Base-by-base conservation (phyloP, 2,888 invertebrate genomes). In the Ecdyonurus torrentis region DNA sequence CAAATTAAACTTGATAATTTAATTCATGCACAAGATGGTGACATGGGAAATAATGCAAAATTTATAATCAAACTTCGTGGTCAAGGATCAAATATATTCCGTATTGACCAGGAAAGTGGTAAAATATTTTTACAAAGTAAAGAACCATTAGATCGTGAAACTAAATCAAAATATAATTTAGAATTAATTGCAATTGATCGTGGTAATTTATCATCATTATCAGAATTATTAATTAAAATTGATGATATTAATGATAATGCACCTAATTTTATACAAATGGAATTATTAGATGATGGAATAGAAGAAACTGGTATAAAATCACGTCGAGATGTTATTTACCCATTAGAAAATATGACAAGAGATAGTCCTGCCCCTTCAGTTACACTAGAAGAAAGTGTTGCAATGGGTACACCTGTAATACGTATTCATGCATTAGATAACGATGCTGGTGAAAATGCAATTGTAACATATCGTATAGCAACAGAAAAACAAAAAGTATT, bases 201-300 rank as follows among this genome's bases (percentile, higher is more conserved):
- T 67, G 72, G 89, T 5, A 88, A 89, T 58, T 73, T 91, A 15
- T 84, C 82, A 60, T 86, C 87, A 1, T 85, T 87, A 72, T 85
- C 87, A 0, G 83, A 84, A 69, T 72, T 93, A 7, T 83, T 80
- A 1, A 83, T 93, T 58, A 78, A 76, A 0, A 75, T 92, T 23
- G 79, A 83, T 2, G 93, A 93, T 71, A 85, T 85, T 70, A 93
- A 93, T 70, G 92, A 92, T 71, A 91, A 91, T 72, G 71, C 81
- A 18, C 90, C 90, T 0, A 77, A 77, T 61, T 88, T 87, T 68
- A 81, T 81, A 63, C 83, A 87, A 70, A 83, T 90, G 68, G 78
- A 83, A 1, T 81, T 90, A 52, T 82, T 85, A 2, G 78, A 84
- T 61, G 84, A 85, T 63, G 83, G 81, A 7, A 76, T 87, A 23